Base-by-base conservation (phyloP, 2,888 invertebrate species). In the Amiota minor region DNA sequence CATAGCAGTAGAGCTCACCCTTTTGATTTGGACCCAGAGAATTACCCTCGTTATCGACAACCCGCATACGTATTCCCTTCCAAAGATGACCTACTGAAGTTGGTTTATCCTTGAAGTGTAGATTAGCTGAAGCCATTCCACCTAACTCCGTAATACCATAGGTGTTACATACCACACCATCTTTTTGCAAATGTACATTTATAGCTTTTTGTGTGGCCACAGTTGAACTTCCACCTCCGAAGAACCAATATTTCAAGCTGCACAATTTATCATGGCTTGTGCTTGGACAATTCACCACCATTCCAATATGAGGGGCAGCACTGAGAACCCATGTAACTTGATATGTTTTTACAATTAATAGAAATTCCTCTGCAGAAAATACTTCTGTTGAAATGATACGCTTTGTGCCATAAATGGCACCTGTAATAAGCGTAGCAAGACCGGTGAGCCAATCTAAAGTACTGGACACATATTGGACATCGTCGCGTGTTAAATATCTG, bases 71-170 rank as follows among this genome's bases (percentile, higher is more conserved):
- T 2, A 83, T 59, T 45, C 82, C 80, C 0, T 76, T 67, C 14
- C 70, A 1, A 0, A 88, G 61, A 9, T 77, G 80, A 2, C 89
- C 89, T 35, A 84, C 87, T 0, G 88, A 82, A 2, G 75, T 76
- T 16, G 84, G 79, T 45, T 80, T 84, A 35, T 35, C 2, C 74
- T 45, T 18, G 72, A 74, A 11, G 72, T 76, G 18, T 72, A 73
- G 46, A 75, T 67, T 86, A 81, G 10, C 81, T 75, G 20, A 78
- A 35, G 6, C 71, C 0, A 67, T 46, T 6, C 79, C 72, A 53
- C 83, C 83, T 23, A 84, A 70, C 75, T 88, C 89, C 0, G 83
- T 87, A 59, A 84, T 75, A 6, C 86, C 87, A 68, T 88, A 88
- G 16, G 78, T 35, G 6, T 35, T 2, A 4, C 35, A 8, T 6